Conservation (phyloP, 2,888 invertebrate genomes). For the Hemithea aestivaria region DNA sequence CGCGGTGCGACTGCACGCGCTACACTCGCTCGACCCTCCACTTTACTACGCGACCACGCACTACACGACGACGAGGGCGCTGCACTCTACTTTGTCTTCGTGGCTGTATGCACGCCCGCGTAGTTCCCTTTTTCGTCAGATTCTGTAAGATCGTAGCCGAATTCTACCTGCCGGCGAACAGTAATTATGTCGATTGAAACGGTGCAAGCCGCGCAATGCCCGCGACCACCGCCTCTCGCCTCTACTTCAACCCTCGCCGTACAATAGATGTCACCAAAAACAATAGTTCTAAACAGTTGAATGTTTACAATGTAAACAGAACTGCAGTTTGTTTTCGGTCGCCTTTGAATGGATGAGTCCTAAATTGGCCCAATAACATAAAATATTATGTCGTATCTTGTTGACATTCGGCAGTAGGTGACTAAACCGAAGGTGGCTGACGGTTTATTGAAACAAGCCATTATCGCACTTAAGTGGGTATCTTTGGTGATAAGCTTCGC, state of each 20-base stretch:
- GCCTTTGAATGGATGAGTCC: neutral
- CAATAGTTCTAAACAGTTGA: constrained; percentile 7
- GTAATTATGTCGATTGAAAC: constrained; percentile 63
- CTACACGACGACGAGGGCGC: too few species aligned
- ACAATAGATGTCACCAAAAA: constrained; percentile 35
- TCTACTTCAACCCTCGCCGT: constrained; percentile 46
- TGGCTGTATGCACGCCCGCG: constrained; percentile 6
- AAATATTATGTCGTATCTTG: too few species aligned
- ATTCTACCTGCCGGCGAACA: constrained; percentile 43
- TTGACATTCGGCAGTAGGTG: too few species aligned
- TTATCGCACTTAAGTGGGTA: too few species aligned
- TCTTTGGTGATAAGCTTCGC: too few species aligned
- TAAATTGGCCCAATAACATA: too few species aligned
- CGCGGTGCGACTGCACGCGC: constrained; percentile 17
- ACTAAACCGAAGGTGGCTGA: too few species aligned
- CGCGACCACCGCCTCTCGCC: neutral
- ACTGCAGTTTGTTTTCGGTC: constrained; percentile 1
- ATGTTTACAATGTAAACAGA: constrained; percentile 8
- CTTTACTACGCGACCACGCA: neutral
- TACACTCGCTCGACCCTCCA: constrained; percentile 20
- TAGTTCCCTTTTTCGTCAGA: too few species aligned
- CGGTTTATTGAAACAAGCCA: too few species aligned
- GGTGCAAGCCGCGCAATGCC: constrained; percentile 40
- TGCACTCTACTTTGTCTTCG: too few species aligned
- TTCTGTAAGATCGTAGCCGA: too few species aligned